Evolutionary conservation across 2,113 vertebrate species (phyloP).

Genomic region (Neogobius melanostomus): DNA sequence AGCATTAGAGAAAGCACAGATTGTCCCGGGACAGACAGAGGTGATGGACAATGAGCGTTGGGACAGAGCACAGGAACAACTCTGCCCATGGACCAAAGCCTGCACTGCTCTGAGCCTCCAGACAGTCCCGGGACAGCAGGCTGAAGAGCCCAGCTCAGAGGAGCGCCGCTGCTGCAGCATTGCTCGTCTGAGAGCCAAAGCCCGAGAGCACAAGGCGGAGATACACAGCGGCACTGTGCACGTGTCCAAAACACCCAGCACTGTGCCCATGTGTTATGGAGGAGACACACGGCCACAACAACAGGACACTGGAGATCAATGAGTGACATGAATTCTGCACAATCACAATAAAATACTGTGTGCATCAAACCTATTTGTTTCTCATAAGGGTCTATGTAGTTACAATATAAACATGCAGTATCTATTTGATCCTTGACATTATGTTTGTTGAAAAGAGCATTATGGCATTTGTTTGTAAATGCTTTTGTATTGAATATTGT

Average conservation of each 20-base stretch:
- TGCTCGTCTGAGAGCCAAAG: conserved; percentile 79
- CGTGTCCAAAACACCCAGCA: conserved; percentile 31
- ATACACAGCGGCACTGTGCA: conserved; percentile 66
- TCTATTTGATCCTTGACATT: background rate
- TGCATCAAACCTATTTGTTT: background rate
- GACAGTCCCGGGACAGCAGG: conserved; percentile 23
- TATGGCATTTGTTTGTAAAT: background rate
- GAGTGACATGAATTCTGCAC: conserved; percentile 62
- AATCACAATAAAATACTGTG: conserved; percentile 7
- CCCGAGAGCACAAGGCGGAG: conserved; percentile 79
- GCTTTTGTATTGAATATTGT: background rate
- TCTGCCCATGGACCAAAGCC: conserved; percentile 56
- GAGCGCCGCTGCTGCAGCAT: conserved; percentile 79
- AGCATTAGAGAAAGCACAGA: background rate
- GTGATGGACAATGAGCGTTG: conserved; percentile 49
- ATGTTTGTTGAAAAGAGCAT: background rate
- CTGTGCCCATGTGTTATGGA: background rate
- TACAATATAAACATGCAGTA: background rate
- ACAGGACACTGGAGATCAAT: conserved; percentile 49
- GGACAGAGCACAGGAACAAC: conserved; percentile 58
- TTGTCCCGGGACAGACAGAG: conserved; percentile 45
- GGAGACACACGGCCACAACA: conserved; percentile 51
- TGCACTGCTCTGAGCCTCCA: conserved; percentile 12
- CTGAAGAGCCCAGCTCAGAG: conserved; percentile 60
- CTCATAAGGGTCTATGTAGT: background rate